Evolutionary conservation across 2,888 invertebrate species (phyloP), one percentile per base, ranked within the genome.

Genomic region (Macrosiphum euphorbiae): DNA sequence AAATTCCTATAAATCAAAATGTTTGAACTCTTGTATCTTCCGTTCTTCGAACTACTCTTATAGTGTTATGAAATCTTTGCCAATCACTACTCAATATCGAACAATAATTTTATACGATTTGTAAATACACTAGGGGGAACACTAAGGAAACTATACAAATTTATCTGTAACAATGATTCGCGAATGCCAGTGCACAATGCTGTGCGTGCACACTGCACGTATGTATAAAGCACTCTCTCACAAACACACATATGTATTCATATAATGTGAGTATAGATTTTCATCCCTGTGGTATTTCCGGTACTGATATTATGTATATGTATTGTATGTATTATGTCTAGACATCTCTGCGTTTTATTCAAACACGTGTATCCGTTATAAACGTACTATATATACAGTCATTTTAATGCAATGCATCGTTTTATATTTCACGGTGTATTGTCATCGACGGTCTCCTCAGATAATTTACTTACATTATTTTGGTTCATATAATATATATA

Each of bases 211-310:
- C 20, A n/a, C 13, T 58, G 58, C 26, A 26, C 26, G 10, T 26
- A 58, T 8, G 1, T 58, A 58, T 58, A 58, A 0, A 58, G 58
- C 5, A 4, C 78, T n/a, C 67, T 67, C n/a, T 35, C 78, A 20
- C 35, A 35, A 16, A 20, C 28, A 61, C n/a, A 67, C 61, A 58
- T 26, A 26, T 26, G 26, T 7, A 78, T 78, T 78, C 35, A 78
- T 78, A 35, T 35, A 41, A 35, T 78, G 8, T 20, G 78, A 20
- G 20, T 20, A 35, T 7, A 35, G 47, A 58, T 89, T 89, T 61
- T 89, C 89, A 89, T 89, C 89, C 58, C 89, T 28, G 58, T 13
- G 58, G 26, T 58, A 88, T 55, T 44, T 61, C 58, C 89, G 58
- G 44, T 26, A 58, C 58, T 28, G 35, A 35, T 78, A 78, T 78